Evolutionary conservation across 2,888 invertebrate species (phyloP).

Genomic region (Chloromyia formosa): DNA sequence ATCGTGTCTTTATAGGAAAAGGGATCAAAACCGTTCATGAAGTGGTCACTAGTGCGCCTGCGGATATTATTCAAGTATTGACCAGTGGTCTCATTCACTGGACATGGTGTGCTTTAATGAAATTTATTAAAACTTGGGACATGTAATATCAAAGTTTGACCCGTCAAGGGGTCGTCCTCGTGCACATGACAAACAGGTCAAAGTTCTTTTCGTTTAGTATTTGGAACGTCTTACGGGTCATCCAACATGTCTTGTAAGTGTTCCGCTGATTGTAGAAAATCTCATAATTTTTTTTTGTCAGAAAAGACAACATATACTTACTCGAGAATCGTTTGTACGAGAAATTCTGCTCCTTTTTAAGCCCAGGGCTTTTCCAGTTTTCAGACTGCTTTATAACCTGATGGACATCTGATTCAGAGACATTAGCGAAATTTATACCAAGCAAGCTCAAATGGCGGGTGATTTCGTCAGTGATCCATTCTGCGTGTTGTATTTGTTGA

Average conservation of each 20-base stretch:
- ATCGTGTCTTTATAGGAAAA: neutral
- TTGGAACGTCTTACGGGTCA: conserved; percentile 28
- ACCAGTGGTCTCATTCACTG: conserved; percentile 25
- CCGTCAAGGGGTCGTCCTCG: conserved; percentile 44
- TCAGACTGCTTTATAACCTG: too few species aligned
- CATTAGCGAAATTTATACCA: too few species aligned
- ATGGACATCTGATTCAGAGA: too few species aligned
- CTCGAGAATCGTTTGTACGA: too few species aligned
- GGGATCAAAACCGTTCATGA: neutral
- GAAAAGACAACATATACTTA: too few species aligned
- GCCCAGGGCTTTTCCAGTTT: too few species aligned
- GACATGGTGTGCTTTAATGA: conserved; percentile 9
- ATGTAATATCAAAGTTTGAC: conserved; percentile 43
- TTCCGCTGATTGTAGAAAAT: too few species aligned
- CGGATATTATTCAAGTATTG: neutral
- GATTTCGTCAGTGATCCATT: too few species aligned
- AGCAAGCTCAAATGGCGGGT: too few species aligned
- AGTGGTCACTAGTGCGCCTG: neutral
- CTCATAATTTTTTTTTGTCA: too few species aligned
- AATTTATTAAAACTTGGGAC: conserved; percentile 42
- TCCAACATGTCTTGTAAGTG: neutral
- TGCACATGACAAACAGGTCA: conserved; percentile 43
- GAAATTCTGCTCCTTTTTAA: too few species aligned
- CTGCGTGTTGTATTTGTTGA: too few species aligned
- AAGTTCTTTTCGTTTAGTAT: conserved; percentile 31